These are phyloP conservation scores for Pterocles burchelli DNA, from an alignment of 2,113 vertebrate species.

Conservation along the genomic window DNA sequence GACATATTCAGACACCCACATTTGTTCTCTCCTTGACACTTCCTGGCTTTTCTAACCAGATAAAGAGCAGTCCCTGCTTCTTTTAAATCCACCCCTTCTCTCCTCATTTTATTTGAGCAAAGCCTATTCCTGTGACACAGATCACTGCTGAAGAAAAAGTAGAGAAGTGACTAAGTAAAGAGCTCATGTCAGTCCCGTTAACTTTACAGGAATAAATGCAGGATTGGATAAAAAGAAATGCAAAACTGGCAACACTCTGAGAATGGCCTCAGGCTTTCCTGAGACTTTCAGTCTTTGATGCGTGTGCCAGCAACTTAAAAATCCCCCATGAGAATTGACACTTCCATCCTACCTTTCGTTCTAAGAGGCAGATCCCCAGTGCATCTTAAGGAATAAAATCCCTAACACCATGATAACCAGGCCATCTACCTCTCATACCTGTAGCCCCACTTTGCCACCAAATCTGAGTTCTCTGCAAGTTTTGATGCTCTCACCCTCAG, in stretches of 20 bases:
- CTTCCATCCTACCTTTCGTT: background rate
- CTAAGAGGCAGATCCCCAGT: background rate
- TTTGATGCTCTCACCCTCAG: background rate
- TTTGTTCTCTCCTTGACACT: background rate
- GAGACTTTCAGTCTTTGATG: background rate
- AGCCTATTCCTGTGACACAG: background rate
- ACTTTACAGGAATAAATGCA: background rate
- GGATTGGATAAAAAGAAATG: background rate
- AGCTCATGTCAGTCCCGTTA: background rate
- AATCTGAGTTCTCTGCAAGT: accelerated
- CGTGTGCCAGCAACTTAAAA: background rate
- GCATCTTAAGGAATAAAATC: background rate
- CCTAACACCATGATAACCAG: background rate
- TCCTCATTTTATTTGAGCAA: background rate
- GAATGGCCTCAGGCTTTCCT: background rate
- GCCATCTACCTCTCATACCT: background rate
- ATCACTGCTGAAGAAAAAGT: background rate
- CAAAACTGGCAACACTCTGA: background rate
- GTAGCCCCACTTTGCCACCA: background rate
- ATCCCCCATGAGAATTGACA: background rate
- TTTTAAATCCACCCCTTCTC: background rate
- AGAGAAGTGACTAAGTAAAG: background rate
- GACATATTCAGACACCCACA: background rate
- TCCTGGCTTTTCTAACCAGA: background rate
- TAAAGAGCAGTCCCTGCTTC: background rate